Evolutionary conservation across 64 coral and sea anemone genomes (phyloP).

Genomic region (Platygyra sinensis): DNA sequence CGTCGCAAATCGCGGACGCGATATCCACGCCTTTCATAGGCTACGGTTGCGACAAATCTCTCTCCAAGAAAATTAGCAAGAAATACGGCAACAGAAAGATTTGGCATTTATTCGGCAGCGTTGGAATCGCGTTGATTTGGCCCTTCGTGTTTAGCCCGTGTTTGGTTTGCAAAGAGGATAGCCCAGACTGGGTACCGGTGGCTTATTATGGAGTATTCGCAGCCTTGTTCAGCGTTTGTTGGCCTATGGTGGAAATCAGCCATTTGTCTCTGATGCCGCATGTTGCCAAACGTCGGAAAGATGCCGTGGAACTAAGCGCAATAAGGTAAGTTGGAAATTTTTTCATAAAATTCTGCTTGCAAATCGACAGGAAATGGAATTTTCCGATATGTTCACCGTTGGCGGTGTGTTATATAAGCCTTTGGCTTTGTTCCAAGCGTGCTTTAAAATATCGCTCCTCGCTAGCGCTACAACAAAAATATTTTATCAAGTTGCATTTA

Average conservation of each 20-base stretch:
- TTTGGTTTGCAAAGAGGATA: conserved; percentile 53
- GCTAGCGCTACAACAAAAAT: background rate
- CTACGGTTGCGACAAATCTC: conserved; percentile 84
- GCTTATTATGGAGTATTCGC: conserved; percentile 71
- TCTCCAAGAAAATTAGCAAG: conserved; percentile 65
- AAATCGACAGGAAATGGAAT: background rate
- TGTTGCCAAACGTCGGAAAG: conserved; percentile 81
- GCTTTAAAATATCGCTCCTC: background rate
- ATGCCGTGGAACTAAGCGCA: conserved; percentile 76
- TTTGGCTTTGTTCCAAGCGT: background rate
- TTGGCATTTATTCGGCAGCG: conserved; percentile 85
- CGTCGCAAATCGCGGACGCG: conserved; percentile 78
- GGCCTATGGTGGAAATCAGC: conserved; percentile 97
- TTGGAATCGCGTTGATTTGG: conserved; percentile 79
- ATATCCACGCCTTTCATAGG: conserved; percentile 87
- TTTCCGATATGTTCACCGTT: background rate
- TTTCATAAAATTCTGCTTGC: background rate
- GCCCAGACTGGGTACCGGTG: conserved; percentile 51
- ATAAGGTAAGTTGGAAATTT: conserved; percentile 68
- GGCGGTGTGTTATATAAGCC: background rate
- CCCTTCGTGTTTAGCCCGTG: conserved; percentile 86
- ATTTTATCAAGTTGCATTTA: background rate
- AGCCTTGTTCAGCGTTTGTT: conserved; percentile 75
- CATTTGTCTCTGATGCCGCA: conserved; percentile 87
- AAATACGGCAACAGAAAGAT: conserved; percentile 89